phyloP scores from a whole-genome alignment of 2,797 vertebrate species.

The Atherinosoma microstoma region DNA sequence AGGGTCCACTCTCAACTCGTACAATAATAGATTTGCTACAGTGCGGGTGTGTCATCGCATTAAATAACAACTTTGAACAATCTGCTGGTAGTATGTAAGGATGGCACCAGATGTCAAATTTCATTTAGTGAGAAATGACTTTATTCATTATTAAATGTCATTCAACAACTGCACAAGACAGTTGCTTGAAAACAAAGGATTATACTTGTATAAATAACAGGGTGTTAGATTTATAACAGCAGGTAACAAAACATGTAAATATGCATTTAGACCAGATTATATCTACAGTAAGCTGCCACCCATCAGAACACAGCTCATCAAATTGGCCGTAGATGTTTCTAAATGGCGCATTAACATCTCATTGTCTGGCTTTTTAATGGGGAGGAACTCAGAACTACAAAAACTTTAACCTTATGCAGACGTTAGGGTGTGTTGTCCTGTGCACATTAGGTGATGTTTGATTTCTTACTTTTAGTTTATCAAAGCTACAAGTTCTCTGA shows the following conservation, averaged over 20 bases:
- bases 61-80: slow-evolving; percentile 5
- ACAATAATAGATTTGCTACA: slow-evolving; percentile 29
- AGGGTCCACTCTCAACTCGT: not conserved
- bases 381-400: not conserved
- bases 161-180: not conserved
- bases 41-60: slow-evolving; percentile 24
- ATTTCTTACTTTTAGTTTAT: not conserved
- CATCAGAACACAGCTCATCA: not conserved
- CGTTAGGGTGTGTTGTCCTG: not conserved
- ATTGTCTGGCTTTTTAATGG: not conserved
- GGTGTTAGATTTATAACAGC: not conserved
- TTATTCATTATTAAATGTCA: not conserved
- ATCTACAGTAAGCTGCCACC: slow-evolving; percentile 1
- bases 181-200: not conserved
- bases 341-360: not conserved
- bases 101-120: slow-evolving; percentile 23
- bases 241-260: slow-evolving; percentile 12
- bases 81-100: slow-evolving; percentile 27
- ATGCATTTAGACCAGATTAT: not conserved
- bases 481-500: not conserved
- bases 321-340: not conserved
- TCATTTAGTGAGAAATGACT: not conserved
- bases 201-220: not conserved
- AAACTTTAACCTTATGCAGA: not conserved
- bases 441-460: not conserved